These are phyloP conservation scores for Coreius guichenoti DNA, from an alignment of 2,797 vertebrate genomes.

Conservation along the genomic window DNA sequence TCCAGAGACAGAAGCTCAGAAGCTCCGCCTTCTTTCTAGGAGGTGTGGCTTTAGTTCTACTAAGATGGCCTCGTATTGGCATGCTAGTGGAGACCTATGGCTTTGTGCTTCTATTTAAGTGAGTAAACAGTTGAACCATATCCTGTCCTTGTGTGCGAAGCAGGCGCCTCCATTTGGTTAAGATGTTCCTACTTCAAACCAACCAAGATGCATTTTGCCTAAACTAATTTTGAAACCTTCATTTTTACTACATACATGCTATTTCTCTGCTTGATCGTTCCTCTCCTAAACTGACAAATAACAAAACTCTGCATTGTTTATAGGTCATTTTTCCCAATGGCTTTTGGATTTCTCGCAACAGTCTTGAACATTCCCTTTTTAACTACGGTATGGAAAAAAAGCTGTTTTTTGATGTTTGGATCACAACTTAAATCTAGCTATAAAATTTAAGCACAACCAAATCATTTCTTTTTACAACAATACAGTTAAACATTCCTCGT, in stretches of 20 bases:
- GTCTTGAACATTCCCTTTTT: slow-evolving; percentile 81
- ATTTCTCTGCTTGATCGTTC: neutral
- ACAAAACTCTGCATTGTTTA: neutral
- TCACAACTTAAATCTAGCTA: neutral
- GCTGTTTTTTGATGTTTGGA: neutral
- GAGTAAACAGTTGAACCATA: slow-evolving; percentile 43
- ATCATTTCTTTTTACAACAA: neutral
- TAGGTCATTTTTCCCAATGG: slow-evolving; percentile 88
- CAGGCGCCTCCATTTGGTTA: neutral
- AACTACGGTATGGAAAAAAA: slow-evolving; percentile 70
- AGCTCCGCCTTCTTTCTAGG: slow-evolving; percentile 89
- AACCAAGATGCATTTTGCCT: neutral
- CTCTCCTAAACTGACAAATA: neutral
- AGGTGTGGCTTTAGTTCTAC: slow-evolving; percentile 83
- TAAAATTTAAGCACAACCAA: neutral
- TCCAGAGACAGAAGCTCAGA: slow-evolving; percentile 86
- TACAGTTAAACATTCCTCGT: neutral
- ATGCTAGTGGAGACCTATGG: slow-evolving; percentile 88
- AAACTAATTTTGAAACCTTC: neutral
- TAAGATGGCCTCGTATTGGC: slow-evolving; percentile 86
- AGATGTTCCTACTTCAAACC: neutral
- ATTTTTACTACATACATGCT: neutral
- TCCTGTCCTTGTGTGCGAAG: neutral
- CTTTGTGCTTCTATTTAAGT: slow-evolving; percentile 88
- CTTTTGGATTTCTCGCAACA: slow-evolving; percentile 80